These are phyloP conservation scores for Rissa tridactyla DNA, from an alignment of 2,113 vertebrate genomes.

Conservation along the genomic window DNA sequence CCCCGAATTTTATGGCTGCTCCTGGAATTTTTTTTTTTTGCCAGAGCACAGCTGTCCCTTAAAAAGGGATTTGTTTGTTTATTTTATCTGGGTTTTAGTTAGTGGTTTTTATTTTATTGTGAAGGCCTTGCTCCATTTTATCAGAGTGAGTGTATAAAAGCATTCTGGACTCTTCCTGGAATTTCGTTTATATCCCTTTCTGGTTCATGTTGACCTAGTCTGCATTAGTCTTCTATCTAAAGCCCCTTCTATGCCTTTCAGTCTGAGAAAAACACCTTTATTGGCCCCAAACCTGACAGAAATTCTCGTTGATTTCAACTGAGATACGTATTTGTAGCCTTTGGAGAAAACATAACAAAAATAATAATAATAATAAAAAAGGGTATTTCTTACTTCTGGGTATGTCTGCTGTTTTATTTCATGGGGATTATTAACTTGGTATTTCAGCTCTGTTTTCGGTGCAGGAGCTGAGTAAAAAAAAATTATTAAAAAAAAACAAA, in stretches of 20 bases:
- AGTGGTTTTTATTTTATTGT: not conserved
- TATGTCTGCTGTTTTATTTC: not conserved
- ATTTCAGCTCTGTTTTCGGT: not conserved
- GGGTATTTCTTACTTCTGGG: not conserved
- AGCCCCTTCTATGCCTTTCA: not conserved
- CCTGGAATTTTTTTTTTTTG: not conserved
- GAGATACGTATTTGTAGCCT: not conserved
- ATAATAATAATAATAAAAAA: not conserved
- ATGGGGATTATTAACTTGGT: not conserved
- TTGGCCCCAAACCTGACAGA: not conserved
- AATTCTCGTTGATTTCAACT: too few species aligned
- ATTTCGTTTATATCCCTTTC: not conserved
- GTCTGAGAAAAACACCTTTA: not conserved
- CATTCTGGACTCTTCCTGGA: not conserved
- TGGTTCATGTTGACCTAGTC: not conserved
- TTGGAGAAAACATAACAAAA: not conserved
- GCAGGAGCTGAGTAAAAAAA: not conserved
- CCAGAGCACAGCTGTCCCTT: not conserved
- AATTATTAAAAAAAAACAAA: not conserved
- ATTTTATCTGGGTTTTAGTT: not conserved
- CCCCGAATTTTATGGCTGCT: not conserved
- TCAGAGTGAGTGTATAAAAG: not conserved
- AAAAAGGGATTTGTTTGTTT: not conserved
- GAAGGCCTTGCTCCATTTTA: not conserved
- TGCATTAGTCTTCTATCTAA: not conserved